Conservation (phyloP, 1,140 invertebrate genomes). For the Rhopalosiphum maidis region DNA sequence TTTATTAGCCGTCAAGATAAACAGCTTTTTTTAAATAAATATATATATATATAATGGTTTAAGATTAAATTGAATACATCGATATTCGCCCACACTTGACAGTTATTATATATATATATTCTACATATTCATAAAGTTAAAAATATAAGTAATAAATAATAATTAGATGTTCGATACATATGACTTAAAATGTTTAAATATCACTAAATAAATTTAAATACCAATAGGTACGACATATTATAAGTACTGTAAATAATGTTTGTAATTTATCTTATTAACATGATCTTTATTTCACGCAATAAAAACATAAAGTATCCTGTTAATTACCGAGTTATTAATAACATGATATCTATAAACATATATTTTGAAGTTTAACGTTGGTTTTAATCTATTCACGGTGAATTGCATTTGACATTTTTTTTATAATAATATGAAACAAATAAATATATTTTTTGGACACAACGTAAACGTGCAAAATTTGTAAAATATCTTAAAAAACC, state of each 20-base stretch:
- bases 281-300: neutral
- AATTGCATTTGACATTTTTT: neutral
- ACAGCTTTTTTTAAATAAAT: neutral
- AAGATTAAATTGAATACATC: neutral
- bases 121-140: neutral
- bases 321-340: slow-evolving; percentile 3
- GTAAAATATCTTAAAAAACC: neutral
- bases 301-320: neutral
- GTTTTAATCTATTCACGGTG: neutral
- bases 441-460: neutral
- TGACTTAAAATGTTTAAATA: neutral
- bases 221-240: neutral
- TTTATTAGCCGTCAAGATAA: neutral
- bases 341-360: neutral
- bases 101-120: neutral
- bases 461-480: neutral
- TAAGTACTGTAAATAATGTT: neutral
- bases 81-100: slow-evolving; percentile 10
- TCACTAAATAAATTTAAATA: slow-evolving; percentile 30
- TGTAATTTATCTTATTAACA: slow-evolving; percentile 14
- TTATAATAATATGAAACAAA: neutral
- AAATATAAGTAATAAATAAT: slow-evolving; percentile 13
- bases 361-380: neutral
- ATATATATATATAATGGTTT: neutral
- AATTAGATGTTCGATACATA: neutral